phyloP scores from a whole-genome alignment of 2,797 vertebrate species.

The Poecilia gillii region DNA sequence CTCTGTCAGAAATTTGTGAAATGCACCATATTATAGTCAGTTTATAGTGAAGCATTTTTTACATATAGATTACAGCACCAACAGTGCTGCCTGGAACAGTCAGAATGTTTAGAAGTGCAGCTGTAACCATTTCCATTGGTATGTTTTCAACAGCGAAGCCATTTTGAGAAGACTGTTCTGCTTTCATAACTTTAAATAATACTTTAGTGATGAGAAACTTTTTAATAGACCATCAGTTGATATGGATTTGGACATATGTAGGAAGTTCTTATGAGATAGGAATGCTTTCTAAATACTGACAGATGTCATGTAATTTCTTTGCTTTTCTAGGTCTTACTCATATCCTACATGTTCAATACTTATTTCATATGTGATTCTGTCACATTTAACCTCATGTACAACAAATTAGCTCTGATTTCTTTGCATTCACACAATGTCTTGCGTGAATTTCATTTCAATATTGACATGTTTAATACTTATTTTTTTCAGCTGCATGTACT shows the following conservation, averaged over 20 bases:
- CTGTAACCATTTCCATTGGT: neutral
- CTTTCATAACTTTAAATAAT: neutral
- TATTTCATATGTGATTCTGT: neutral
- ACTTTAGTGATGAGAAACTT: neutral
- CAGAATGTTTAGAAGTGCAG: neutral
- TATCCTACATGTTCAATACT: neutral
- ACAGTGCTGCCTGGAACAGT: neutral
- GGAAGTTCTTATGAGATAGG: neutral
- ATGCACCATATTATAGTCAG: neutral
- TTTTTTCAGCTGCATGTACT: neutral
- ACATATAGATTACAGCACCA: neutral
- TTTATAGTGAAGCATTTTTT: neutral
- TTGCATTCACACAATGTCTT: neutral
- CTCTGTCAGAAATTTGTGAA: neutral
- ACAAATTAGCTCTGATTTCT: neutral
- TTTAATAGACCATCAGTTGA: neutral
- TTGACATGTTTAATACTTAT: neutral
- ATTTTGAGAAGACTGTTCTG: neutral
- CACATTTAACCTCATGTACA: neutral
- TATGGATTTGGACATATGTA: neutral
- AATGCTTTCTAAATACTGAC: no score
- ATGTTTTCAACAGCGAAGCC: neutral
- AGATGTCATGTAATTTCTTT: neutral
- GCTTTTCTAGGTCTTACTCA: neutral
- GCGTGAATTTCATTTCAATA: neutral